These are phyloP conservation scores for Phoxinus phoxinus DNA, from an alignment of 2,113 vertebrate species.

Conservation along the genomic window DNA sequence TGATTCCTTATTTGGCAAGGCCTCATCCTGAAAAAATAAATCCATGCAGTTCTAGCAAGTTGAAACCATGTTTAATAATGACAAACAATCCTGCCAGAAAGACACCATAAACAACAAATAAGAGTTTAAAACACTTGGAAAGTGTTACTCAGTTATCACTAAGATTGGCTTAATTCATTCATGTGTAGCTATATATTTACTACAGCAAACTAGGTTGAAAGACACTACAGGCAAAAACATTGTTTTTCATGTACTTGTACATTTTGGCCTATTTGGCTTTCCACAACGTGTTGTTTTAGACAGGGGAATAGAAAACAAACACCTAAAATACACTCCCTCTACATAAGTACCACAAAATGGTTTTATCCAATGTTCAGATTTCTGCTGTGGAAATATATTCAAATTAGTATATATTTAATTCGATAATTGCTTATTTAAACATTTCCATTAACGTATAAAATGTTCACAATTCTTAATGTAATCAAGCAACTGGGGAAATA, in stretches of 20 bases:
- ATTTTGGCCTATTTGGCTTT: background rate
- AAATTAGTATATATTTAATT: too few species aligned
- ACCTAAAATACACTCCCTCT: background rate
- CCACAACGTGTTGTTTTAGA: background rate
- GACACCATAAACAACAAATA: background rate
- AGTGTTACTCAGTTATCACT: background rate
- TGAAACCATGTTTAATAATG: background rate
- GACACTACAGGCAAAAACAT: background rate
- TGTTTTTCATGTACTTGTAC: background rate
- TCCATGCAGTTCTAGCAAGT: background rate
- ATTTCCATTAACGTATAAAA: too few species aligned
- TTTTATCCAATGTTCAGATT: too few species aligned
- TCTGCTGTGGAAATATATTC: too few species aligned
- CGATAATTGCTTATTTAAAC: too few species aligned
- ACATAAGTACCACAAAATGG: too few species aligned
- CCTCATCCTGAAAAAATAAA: background rate
- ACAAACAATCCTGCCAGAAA: background rate
- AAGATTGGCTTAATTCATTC: background rate
- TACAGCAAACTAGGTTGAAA: background rate
- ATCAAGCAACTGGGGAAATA: too few species aligned
- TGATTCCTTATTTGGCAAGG: background rate
- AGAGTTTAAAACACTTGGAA: background rate
- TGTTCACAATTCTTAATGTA: too few species aligned
- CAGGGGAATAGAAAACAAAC: background rate
- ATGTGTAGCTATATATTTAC: background rate